Base-by-base conservation (phyloP, 1,140 invertebrate species). In the Mylabris phalerata region DNA sequence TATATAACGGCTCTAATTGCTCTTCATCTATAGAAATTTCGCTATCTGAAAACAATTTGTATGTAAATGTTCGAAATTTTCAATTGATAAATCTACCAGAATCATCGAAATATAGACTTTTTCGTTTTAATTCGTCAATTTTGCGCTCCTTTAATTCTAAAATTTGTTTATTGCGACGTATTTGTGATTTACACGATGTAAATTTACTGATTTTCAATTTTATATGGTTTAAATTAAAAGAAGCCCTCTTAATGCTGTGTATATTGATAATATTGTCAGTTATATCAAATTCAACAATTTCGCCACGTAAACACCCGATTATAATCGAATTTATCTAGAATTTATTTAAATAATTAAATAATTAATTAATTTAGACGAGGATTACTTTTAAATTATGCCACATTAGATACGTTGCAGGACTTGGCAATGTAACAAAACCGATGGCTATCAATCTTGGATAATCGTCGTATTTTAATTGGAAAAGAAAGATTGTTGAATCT, bases 401-500 rank as follows among this genome's bases (percentile, higher is more conserved):
- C 11, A 79, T 79, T 61, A 89, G 77, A 63, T 75, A 84, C 3
- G 79, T 80, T 1, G 84, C 79, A 44, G 73, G 72, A n/a, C 81
- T 83, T 1, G 77, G 78, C 1, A 83, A 76, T 61, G 77, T 73
- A 2, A 88, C 75, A 50, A 82, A 88, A 2, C 88, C 87, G 45
- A 89, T 78, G 13, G 84, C 82, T 13, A 76, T 55, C 32, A 89
- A 69, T 5, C 63, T 49, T 7, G 76, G 73, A 61, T 80, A 4
- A 73, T 63, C 59, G 2, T 58, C 66, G 11, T 69, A 48, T 9
- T 75, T 55, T 5, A 85, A 44, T n/a, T 70, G 59, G 64, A 85
- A 87, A 48, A 84, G 70, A 61, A 90, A 89, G 60, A 89, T 79
- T 2, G 84, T 85, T 27, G 67, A 70, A 71, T 89, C 87, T 49